Evolutionary conservation across 1,140 invertebrate species (phyloP).

Genomic region (Drosophila prosaltans): DNA sequence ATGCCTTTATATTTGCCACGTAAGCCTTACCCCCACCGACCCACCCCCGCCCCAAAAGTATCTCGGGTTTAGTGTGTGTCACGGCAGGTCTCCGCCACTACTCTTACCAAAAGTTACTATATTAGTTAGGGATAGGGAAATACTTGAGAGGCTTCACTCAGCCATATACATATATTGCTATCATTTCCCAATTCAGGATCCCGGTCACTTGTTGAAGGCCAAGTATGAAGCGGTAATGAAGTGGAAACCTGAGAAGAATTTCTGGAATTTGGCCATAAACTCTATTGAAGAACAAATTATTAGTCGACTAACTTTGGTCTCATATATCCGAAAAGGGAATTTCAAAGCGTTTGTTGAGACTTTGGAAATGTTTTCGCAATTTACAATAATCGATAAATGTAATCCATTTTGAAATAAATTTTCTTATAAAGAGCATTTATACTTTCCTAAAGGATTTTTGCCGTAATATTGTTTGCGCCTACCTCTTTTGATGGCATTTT

Average conservation of each 20-base stretch:
- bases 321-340: no score
- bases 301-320: no score
- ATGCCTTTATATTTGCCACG: conserved; percentile 78
- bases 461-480: conserved; percentile 44
- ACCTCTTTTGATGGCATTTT: conserved; percentile 9
- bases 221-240: no score
- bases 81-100: conserved; percentile 54
- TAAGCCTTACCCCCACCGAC: conserved; percentile 33
- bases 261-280: no score
- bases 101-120: conserved; percentile 50
- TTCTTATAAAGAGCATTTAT: not conserved
- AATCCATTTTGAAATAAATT: not conserved
- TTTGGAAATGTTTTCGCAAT: no score
- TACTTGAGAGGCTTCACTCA: not conserved
- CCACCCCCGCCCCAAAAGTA: conserved; percentile 30
- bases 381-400: no score
- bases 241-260: not conserved
- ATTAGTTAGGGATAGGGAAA: conserved; percentile 34
- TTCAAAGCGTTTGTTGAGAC: no score
- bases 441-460: conserved; percentile 61
- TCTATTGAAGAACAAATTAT: no score
- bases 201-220: conserved; percentile 1
- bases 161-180: not conserved
- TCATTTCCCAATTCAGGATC: not conserved
- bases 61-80: conserved; percentile 40